Evolutionary conservation across 2,113 vertebrate genomes (phyloP), one percentile per base, ranked within the genome.

Genomic region (Acrocephalus arundinaceus): DNA sequence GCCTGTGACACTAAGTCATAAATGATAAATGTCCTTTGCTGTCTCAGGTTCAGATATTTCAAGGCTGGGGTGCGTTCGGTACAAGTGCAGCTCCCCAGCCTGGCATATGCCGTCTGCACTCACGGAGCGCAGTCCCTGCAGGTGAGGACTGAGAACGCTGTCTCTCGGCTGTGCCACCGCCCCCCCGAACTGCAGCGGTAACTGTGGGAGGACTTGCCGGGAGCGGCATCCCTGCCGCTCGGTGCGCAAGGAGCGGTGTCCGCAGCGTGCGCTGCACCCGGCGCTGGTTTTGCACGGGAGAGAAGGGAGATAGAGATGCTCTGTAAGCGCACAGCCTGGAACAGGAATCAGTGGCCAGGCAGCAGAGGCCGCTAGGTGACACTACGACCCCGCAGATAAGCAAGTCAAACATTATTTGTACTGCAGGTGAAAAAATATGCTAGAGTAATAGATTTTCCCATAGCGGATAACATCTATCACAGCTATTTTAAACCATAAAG

Each of bases 281-380:
- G 30, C 54, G 19, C 54, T 21, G 6, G 11, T 21, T 33, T 55
- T 10, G 18, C 11, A 18, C 18, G 11, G 18, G 6, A 12, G 54
- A 22, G 19, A 57, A 25, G 27, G 17, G 37, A 39, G 37, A 39
- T 39, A 11, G n/a, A 4, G 13, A 17, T 15, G 15, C 25, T 11
- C 15, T 24, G 6, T 0, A 21, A 31, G 54, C 0, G 0, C 6
- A 1, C 6, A 27, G 25, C 1, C 18, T 1, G 18, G 18, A 8
- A 33, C 25, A 25, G 7, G 8, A 11, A 1, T 3, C 13, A 3
- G 33, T 5, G 13, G 16, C 16, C 1, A 6, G 28, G 35, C 43
- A 5, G 23, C 6, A 6, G 8, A 12, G 5, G 11, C 94, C 96
- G 6, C 93, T 89, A 87, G 79, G 37, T 86, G 74, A 80, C 85